Evolutionary conservation across 2,888 invertebrate genomes (phyloP), one percentile per base, ranked within the genome.

Genomic region (Gisinianus flammeolus): DNA sequence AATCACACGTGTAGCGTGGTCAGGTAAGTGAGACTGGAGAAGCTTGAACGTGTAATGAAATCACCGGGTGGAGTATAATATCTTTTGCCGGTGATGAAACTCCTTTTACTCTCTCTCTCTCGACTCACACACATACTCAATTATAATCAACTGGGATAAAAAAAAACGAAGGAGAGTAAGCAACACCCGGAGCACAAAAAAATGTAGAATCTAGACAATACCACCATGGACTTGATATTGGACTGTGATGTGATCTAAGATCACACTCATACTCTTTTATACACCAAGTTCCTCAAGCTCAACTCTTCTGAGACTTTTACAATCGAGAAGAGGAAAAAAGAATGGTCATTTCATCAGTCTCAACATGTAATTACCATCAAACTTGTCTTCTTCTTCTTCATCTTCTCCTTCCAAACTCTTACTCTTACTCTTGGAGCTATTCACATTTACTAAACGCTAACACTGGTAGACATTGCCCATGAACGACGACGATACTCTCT

Each of bases 291-390:
- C 22, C 22, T 58, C 58, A 58, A 28, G 26, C 64, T 26, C 19
- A 5, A 64, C 6, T 28, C 31, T 10, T 58, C 22, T 10, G 58
- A 16, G 44, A 44, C 44, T 58, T 24, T 26, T 6, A 44, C 44
- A 44, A 44, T 44, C 16, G 44, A 44, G 8, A 66, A 19, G 6
- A 10, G 24, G 56, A 16, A 28, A 71, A 56, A 26, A 71, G 52
- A 56, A 71, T 71, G 56, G 71, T 56, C 71, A 71, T 71, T 56
- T 71, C 56, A 54, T 4, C 71, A 54, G 54, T 35, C 71, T 30
- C 30, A 74, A 74, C 66, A 74, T 52, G 74, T 74, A 74, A 74
- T 74, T 74, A 74, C 64, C 74, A 74, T 74, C 74, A 74, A 74
- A 74, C 44, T 66, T 74, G 74, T 74, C 74, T 74, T 74, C 64